Conservation (phyloP, 2,113 vertebrate genomes). For the Pitta sordida region DNA sequence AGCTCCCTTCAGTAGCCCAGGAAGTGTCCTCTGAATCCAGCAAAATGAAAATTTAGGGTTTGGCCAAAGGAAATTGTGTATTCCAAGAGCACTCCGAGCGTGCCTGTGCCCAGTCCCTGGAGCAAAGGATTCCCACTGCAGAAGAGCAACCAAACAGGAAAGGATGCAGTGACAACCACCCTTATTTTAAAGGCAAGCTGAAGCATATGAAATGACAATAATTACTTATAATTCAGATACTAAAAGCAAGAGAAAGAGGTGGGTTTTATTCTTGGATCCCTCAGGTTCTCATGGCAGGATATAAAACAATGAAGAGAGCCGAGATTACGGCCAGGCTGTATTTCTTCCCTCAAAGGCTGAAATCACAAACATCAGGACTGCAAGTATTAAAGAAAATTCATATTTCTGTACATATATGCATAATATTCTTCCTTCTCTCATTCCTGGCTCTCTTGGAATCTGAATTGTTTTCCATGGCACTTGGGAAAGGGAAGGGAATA, state of each 20-base stretch:
- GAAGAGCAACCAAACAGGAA: background rate
- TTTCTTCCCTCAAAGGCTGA: background rate
- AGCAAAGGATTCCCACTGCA: background rate
- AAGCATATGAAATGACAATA: background rate
- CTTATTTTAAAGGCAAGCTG: background rate
- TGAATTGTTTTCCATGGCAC: background rate
- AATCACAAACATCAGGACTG: background rate
- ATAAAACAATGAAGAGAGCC: background rate
- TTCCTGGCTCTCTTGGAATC: background rate
- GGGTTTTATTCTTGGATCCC: background rate
- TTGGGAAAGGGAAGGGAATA: background rate
- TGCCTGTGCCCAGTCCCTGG: background rate
- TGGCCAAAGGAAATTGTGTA: background rate
- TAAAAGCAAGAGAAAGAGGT: background rate
- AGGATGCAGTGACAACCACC: background rate
- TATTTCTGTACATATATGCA: conserved; percentile 10
- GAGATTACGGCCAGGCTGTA: background rate
- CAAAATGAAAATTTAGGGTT: background rate
- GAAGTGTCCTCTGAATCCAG: background rate
- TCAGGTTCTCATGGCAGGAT: background rate
- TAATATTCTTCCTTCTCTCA: background rate
- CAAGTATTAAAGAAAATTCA: background rate
- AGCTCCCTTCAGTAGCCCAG: background rate
- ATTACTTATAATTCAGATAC: background rate
- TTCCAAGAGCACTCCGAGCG: background rate